Evolutionary conservation across 2,113 vertebrate species (phyloP).

Genomic region (Callaeas wilsoni): DNA sequence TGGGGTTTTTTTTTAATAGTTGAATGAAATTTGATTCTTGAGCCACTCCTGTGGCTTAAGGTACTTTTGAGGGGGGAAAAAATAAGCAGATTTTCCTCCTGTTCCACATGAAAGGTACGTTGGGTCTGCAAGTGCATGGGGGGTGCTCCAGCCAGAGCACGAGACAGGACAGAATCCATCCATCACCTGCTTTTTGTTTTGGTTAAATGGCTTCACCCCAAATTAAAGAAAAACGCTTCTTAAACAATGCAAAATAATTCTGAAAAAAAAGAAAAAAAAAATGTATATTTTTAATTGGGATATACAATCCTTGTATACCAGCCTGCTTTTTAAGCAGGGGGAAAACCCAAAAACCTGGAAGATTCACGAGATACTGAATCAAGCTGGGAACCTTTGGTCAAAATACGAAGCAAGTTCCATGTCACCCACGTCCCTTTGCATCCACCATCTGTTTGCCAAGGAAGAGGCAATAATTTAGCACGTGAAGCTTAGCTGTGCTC

Average conservation of each 20-base stretch:
- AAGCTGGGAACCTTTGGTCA: background rate
- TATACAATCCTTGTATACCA: background rate
- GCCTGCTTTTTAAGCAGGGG: background rate
- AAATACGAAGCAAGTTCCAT: background rate
- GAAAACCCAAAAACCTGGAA: background rate
- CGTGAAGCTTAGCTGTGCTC: conserved; percentile 16
- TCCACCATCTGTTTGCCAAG: background rate
- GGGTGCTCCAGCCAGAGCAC: background rate
- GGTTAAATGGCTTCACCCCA: conserved; percentile 20
- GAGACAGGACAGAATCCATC: background rate
- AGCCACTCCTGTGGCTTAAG: conserved; percentile 4
- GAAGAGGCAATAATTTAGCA: conserved; percentile 39
- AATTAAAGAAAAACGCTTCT: background rate
- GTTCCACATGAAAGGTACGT: background rate
- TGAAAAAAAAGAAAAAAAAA: background rate
- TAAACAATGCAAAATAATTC: background rate
- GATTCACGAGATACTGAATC: background rate
- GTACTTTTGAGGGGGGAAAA: background rate
- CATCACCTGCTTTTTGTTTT: conserved; percentile 16
- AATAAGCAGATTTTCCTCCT: background rate
- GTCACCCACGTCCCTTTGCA: conserved; percentile 26
- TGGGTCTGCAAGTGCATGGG: background rate
- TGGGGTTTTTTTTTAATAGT: background rate
- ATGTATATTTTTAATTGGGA: background rate
- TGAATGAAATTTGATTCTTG: background rate